phyloP scores from a whole-genome alignment of 2,113 vertebrate genomes.

The Microtus montanus region DNA sequence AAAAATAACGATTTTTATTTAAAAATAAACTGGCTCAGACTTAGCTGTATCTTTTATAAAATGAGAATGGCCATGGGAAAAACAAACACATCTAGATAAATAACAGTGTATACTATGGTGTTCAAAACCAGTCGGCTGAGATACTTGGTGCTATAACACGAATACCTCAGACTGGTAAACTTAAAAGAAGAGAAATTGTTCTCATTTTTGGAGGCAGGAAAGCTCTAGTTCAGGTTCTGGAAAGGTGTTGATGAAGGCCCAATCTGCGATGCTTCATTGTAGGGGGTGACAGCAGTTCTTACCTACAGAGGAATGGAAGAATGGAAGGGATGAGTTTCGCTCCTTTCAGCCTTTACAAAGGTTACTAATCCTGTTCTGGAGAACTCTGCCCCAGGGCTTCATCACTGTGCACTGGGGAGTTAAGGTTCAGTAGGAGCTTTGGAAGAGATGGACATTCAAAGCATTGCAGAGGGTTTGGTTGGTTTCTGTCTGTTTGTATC shows the following conservation, averaged over 20 bases:
- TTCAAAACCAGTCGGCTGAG: too few relatives aligned
- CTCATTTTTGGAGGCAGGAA: not conserved
- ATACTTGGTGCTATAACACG: not conserved
- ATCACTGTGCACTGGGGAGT: not conserved
- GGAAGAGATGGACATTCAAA: not conserved
- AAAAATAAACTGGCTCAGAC: constrained; percentile 3
- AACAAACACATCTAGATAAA: not conserved
- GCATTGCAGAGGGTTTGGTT: not conserved
- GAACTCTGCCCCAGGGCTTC: not conserved
- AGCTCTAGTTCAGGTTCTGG: not conserved
- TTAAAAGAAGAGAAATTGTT: not conserved
- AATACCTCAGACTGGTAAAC: not conserved
- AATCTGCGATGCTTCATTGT: not conserved
- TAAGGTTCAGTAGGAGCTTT: not conserved
- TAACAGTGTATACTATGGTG: not conserved
- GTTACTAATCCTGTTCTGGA: not conserved
- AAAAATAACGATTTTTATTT: not conserved
- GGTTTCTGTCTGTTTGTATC: not conserved
- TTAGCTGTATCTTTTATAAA: not conserved
- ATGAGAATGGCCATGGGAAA: not conserved
- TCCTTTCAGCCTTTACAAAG: not conserved
- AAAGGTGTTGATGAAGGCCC: not conserved
- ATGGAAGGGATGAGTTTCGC: not conserved
- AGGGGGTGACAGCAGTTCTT: not conserved
- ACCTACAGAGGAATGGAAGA: too few relatives aligned